A percentile compares a stretch with the other conserved stretches of the same genome.
phyloP scores from a whole-genome alignment of 2,113 vertebrate genomes.

The Pyrgilauda ruficollis region DNA sequence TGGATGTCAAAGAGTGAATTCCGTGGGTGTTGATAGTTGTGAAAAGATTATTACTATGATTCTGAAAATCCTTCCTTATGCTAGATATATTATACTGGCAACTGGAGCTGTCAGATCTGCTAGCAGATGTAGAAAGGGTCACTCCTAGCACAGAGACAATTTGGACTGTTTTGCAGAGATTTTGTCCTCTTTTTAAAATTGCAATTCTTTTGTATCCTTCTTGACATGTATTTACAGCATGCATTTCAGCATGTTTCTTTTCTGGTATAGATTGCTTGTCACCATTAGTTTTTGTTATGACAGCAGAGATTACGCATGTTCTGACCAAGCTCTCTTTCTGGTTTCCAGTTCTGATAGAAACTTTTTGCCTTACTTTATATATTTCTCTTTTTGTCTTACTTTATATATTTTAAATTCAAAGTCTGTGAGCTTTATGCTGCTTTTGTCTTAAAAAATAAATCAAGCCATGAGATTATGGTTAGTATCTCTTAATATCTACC shows the following conservation, averaged over 20 bases:
- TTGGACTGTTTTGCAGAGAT: slow-evolving; percentile 34
- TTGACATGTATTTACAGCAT: slow-evolving; percentile 34
- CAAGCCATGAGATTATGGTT: background rate
- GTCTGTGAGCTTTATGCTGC: too few relatives aligned
- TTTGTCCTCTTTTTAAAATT: slow-evolving; percentile 25
- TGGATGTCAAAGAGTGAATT: slow-evolving; percentile 38
- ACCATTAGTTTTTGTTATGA: slow-evolving; percentile 41
- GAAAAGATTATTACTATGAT: slow-evolving; percentile 62
- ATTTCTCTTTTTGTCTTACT: background rate
- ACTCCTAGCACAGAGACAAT: slow-evolving; percentile 36
- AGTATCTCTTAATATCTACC: background rate
- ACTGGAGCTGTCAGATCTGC: slow-evolving; percentile 37
- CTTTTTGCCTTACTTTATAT: background rate
- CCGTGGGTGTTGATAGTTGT: slow-evolving; percentile 40
- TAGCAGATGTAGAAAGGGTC: slow-evolving; percentile 40
- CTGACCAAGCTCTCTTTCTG: background rate
- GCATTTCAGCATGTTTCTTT: slow-evolving; percentile 22
- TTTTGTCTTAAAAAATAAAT: background rate
- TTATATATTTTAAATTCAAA: too few relatives aligned
- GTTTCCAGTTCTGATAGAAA: slow-evolving; percentile 5
- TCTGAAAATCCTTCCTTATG: slow-evolving; percentile 43
- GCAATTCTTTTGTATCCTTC: background rate
- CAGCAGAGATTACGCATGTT: slow-evolving; percentile 44
- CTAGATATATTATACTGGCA: slow-evolving; percentile 11
- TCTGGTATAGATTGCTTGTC: slow-evolving; percentile 48